Percentiles rank a stretch among this genome's conserved stretches.
phyloP scores from a whole-genome alignment of 2,113 vertebrate species.

The Callocephalon fimbriatum region DNA sequence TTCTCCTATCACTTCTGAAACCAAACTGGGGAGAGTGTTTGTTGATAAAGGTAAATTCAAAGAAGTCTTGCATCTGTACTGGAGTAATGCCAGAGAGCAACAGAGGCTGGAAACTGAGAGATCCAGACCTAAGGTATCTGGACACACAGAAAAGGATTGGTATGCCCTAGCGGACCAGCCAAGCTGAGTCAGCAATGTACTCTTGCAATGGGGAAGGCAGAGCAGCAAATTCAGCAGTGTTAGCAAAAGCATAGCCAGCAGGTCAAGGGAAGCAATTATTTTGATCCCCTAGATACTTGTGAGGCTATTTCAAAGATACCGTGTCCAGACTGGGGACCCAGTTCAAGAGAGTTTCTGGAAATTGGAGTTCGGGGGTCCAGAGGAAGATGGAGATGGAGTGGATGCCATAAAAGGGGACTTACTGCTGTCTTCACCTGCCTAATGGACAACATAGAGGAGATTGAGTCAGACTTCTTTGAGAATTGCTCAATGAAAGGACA shows the following conservation, averaged over 20 bases:
- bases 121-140: not conserved
- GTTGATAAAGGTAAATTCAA: not conserved
- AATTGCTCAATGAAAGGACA: not conserved
- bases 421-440: not conserved
- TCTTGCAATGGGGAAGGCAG: not conserved
- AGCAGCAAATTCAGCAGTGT: not conserved
- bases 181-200: not conserved
- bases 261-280: not conserved
- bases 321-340: not conserved
- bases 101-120: not conserved
- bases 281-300: not conserved
- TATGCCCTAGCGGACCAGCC: too few relatives aligned
- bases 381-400: not conserved
- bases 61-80: not conserved
- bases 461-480: not conserved
- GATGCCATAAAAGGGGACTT: rapidly evolving
- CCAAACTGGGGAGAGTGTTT: not conserved
- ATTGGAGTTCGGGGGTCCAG: not conserved
- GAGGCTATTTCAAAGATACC: not conserved
- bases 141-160: not conserved
- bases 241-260: not conserved
- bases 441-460: not conserved
- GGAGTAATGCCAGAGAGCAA: not conserved
- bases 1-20: not conserved
- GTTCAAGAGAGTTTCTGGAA: not conserved